Evolutionary conservation across 2,113 vertebrate species (phyloP).

Genomic region (Geothlypis trichas): DNA sequence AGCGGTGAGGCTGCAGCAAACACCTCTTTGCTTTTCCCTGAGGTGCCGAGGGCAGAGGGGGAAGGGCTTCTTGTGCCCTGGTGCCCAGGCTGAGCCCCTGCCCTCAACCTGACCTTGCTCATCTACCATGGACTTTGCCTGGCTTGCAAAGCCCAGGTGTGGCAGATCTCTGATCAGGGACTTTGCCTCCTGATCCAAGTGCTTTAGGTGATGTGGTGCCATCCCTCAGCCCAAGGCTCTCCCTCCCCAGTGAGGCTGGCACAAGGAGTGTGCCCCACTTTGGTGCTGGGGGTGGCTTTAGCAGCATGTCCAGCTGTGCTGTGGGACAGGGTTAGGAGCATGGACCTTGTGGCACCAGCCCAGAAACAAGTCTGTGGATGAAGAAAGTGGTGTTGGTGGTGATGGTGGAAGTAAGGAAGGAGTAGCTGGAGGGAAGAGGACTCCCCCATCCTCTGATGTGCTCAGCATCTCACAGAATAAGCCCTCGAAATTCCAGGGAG

Average conservation of each 20-base stretch:
- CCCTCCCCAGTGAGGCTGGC: not conserved
- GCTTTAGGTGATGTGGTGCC: not conserved
- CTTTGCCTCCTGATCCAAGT: not conserved
- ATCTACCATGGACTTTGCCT: not conserved
- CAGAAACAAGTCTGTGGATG: not conserved
- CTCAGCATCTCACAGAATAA: not conserved
- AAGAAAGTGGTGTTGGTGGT: not conserved
- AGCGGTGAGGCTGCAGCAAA: not conserved
- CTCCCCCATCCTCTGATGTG: not conserved
- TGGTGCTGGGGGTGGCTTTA: not conserved
- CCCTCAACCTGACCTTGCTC: rapidly evolving
- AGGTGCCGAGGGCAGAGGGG: not conserved
- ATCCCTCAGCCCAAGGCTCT: not conserved
- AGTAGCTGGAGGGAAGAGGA: not conserved
- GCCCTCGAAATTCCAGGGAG: not conserved
- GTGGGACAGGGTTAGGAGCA: not conserved
- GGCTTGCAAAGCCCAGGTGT: not conserved
- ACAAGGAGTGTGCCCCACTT: not conserved
- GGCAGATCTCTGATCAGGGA: not conserved
- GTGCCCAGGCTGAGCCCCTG: not conserved
- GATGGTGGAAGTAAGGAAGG: not conserved
- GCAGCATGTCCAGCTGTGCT: not conserved
- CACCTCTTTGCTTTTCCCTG: not conserved
- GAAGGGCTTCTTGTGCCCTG: not conserved
- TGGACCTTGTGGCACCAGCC: not conserved